A percentile compares a stretch with the other conserved stretches of the same genome.
Evolutionary conservation across 1,140 invertebrate genomes (phyloP).

Genomic region (Littorina saxatilis): DNA sequence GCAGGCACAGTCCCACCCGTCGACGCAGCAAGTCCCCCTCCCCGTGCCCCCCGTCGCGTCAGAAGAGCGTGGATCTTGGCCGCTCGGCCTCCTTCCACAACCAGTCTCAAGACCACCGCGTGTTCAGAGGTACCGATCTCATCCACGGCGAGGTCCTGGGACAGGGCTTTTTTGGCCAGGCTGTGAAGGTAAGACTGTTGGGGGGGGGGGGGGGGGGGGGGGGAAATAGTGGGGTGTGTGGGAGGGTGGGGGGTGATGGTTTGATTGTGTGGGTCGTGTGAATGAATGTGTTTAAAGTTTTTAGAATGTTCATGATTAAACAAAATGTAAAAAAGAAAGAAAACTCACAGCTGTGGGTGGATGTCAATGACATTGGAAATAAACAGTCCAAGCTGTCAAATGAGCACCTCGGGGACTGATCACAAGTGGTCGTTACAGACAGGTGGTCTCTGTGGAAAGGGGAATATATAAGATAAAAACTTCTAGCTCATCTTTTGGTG

Average conservation of each 20-base stretch:
- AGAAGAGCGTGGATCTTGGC: constrained; percentile 83
- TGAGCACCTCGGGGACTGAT: no score
- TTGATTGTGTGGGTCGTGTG: constrained; percentile 1
- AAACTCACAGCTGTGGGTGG: no score
- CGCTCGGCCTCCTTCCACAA: constrained; percentile 91
- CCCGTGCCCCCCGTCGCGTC: constrained; percentile 57
- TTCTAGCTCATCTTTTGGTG: no score
- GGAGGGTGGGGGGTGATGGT: background rate
- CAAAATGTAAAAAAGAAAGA: no score
- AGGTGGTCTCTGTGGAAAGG: no score
- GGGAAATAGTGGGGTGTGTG: no score
- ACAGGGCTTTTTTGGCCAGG: constrained; percentile 94
- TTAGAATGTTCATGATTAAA: no score
- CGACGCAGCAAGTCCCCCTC: constrained; percentile 71
- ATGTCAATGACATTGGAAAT: no score
- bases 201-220: background rate
- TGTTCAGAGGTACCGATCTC: constrained; percentile 92
- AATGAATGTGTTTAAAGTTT: background rate
- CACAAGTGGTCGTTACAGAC: no score
- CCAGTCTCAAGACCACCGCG: constrained; percentile 85
- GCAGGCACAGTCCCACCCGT: constrained; percentile 65
- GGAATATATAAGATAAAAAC: no score
- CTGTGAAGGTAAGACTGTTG: constrained; percentile 69
- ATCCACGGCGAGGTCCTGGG: constrained; percentile 92
- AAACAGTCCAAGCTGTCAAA: no score